Evolutionary conservation across 2,888 invertebrate genomes (phyloP).

Genomic region (Drosophila tripunctata): DNA sequence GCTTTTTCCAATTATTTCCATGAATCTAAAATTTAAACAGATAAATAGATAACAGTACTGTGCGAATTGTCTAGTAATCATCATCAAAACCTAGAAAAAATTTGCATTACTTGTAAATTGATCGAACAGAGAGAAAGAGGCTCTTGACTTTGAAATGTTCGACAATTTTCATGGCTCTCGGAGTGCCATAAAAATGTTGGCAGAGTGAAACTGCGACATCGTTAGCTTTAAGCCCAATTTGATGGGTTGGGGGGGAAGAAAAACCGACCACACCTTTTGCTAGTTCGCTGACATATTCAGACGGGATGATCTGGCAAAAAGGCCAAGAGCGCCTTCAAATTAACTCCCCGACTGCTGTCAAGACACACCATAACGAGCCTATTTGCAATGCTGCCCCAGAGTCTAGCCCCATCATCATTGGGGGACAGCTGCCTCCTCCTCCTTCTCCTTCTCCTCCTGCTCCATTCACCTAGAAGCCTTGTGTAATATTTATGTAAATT

Average conservation of each 20-base stretch:
- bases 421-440: not conserved
- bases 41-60: not conserved
- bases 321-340: conserved; percentile 41
- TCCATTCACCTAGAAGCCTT: conserved; percentile 27
- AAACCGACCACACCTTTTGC: conserved; percentile 67
- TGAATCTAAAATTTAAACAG: not conserved
- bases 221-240: conserved; percentile 56
- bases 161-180: conserved; percentile 31
- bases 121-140: not conserved
- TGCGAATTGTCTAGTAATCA: conserved; percentile 21
- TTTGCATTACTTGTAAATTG: conserved; percentile 23
- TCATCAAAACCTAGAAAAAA: conserved; percentile 8
- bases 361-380: conserved; percentile 68
- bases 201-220: conserved; percentile 28
- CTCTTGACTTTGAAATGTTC: conserved; percentile 21
- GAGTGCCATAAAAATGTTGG: conserved; percentile 17
- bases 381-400: conserved; percentile 69
- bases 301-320: conserved; percentile 52
- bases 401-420: conserved; percentile 41
- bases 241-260: conserved; percentile 21
- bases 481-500: conserved; percentile 75
- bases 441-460: not conserved
- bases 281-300: conserved; percentile 43
- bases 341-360: conserved; percentile 47
- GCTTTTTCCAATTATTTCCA: not conserved